These are phyloP conservation scores for Oxyura jamaicensis DNA, from an alignment of 2,113 vertebrate species.

Conservation along the genomic window DNA sequence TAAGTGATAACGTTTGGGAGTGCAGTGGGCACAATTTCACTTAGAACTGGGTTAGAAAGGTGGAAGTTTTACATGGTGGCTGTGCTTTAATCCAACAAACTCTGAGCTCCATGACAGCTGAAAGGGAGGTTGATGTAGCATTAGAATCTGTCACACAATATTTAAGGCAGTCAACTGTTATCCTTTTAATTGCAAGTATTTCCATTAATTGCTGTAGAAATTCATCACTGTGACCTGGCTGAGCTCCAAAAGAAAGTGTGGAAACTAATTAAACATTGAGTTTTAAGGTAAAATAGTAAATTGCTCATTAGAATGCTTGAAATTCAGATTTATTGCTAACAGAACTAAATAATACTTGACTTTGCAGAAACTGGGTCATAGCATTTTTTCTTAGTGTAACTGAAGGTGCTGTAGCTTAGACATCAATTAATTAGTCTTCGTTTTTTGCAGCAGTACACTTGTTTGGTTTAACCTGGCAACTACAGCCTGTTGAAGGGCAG, in stretches of 20 bases:
- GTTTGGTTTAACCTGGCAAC: conserved; percentile 97
- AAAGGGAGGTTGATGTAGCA: background rate
- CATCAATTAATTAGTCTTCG: conserved; percentile 71
- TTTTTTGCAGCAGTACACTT: conserved; percentile 93
- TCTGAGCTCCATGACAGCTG: background rate
- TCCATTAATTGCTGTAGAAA: conserved; percentile 65
- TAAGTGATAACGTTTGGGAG: background rate
- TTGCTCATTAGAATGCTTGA: conserved; percentile 49
- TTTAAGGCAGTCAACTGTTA: conserved; percentile 34
- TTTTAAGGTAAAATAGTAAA: conserved; percentile 71
- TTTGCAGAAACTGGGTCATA: conserved; percentile 62
- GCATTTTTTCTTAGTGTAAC: conserved; percentile 5
- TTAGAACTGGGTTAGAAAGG: background rate
- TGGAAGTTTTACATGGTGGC: background rate
- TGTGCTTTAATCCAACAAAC: background rate
- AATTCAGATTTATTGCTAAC: conserved; percentile 58
- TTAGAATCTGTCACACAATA: background rate
- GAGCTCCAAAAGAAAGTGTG: conserved; percentile 63
- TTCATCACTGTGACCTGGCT: conserved; percentile 55
- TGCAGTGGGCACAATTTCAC: background rate
- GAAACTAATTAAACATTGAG: conserved; percentile 73
- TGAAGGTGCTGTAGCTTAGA: background rate
- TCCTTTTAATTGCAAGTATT: conserved; percentile 61
- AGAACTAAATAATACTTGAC: conserved; percentile 53
- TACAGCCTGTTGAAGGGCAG: conserved; percentile 91